Percentiles rank a stretch among this genome's conserved stretches.
Conservation (phyloP, 2,113 vertebrate genomes). For the Paratilapia polleni region DNA sequence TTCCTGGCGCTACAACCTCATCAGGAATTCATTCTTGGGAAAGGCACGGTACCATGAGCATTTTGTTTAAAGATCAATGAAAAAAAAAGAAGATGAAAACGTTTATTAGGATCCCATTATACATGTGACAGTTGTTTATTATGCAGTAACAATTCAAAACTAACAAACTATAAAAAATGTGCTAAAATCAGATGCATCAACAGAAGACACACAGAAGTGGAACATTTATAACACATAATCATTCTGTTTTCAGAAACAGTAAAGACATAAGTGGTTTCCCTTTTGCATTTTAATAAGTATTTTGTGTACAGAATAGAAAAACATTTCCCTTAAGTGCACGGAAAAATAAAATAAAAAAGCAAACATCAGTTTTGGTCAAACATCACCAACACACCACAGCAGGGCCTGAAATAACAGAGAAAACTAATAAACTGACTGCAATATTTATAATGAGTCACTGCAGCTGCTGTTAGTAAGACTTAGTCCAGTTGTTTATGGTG, state of each 20-base stretch:
- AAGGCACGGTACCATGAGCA: background rate
- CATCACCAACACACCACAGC: background rate
- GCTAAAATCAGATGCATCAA: background rate
- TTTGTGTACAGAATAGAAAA: conserved; percentile 1
- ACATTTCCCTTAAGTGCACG: background rate
- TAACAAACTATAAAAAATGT: background rate
- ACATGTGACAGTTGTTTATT: background rate
- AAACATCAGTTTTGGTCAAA: background rate
- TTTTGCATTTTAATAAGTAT: conserved; percentile 28
- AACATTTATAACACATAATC: background rate
- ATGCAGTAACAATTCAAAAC: background rate
- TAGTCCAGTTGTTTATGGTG: conserved; percentile 5
- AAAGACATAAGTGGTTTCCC: background rate
- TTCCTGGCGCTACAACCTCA: background rate
- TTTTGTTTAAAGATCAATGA: background rate
- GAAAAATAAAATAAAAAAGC: background rate
- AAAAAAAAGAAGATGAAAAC: background rate
- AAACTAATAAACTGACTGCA: background rate
- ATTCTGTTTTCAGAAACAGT: background rate
- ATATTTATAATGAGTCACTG: conserved; percentile 3
- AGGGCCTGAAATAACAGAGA: conserved; percentile 11
- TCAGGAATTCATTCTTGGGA: rapidly evolving
- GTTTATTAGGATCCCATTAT: conserved; percentile 2
- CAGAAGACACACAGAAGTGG: background rate
- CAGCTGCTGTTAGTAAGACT: conserved; percentile 4